Conservation (phyloP, 2,888 invertebrate genomes). For the Chaitophorus viminalis region DNA sequence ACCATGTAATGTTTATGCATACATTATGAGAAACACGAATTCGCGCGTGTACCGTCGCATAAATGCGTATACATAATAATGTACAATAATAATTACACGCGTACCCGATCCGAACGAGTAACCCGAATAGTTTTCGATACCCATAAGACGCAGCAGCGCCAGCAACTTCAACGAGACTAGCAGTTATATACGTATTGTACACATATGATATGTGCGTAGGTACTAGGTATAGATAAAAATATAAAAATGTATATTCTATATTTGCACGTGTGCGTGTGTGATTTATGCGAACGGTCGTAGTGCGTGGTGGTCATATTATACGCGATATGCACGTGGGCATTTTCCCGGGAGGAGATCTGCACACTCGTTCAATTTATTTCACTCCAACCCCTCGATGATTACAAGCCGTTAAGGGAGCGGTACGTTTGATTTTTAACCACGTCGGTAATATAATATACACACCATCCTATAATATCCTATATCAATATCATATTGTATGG, state of each 20-base stretch:
- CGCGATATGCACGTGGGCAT: background rate
- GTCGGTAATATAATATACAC: background rate
- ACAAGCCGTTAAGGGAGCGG: conserved; percentile 21
- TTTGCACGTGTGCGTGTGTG: background rate
- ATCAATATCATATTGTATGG: background rate
- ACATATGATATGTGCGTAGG: too few species aligned
- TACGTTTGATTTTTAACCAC: conserved; percentile 14
- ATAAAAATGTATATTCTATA: too few species aligned
- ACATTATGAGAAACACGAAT: too few species aligned
- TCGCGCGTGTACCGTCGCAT: background rate
- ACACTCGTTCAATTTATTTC: conserved; percentile 24
- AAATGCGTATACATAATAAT: background rate
- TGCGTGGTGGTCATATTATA: background rate
- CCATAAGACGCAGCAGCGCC: background rate
- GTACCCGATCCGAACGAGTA: background rate
- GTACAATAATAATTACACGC: too few species aligned
- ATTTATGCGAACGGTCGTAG: background rate
- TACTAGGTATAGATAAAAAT: too few species aligned
- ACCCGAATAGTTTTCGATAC: conserved; percentile 22
- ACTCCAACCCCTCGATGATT: background rate
- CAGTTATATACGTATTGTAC: too few species aligned
- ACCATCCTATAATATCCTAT: background rate
- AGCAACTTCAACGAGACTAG: too few species aligned
- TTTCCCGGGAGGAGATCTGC: conserved; percentile 27
- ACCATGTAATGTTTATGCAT: too few species aligned